phyloP scores from a whole-genome alignment of 2,888 invertebrate species.

The Troides helena region DNA sequence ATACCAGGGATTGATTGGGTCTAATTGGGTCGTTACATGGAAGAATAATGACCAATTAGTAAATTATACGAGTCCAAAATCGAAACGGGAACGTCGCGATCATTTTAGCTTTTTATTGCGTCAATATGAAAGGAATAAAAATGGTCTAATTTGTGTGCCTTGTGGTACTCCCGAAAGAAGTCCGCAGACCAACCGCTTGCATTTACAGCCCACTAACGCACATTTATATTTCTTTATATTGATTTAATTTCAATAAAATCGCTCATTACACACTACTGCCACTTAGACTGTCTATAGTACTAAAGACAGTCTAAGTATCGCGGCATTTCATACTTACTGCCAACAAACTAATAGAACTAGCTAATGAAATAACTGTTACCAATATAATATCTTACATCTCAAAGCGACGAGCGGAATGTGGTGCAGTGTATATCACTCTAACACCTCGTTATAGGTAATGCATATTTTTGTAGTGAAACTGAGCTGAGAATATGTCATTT shows the following conservation, averaged over 20 bases:
- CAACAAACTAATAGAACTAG: too few relatives aligned
- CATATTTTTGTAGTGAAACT: too few relatives aligned
- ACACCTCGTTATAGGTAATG: too few relatives aligned
- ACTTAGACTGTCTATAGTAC: too few relatives aligned
- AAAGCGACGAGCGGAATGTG: too few relatives aligned
- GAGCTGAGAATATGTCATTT: too few relatives aligned
- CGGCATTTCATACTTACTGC: too few relatives aligned
- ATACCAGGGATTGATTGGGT: conserved; percentile 71
- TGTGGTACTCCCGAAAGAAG: conserved; percentile 38
- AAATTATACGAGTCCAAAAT: conserved; percentile 62
- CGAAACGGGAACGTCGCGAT: conserved; percentile 50
- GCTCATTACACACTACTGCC: background rate
- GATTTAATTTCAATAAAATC: background rate
- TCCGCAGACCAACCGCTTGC: background rate
- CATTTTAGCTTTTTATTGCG: conserved; percentile 49
- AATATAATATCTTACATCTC: too few relatives aligned
- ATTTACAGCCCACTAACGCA: background rate
- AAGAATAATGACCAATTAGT: conserved; percentile 74
- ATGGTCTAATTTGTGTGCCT: conserved; percentile 40
- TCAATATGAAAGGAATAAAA: conserved; percentile 36
- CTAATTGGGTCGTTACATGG: conserved; percentile 71
- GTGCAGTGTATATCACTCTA: too few relatives aligned
- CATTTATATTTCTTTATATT: background rate
- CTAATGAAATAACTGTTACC: too few relatives aligned
- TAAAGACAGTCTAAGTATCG: too few relatives aligned